Evolutionary conservation across 2,113 vertebrate species (phyloP).

Genomic region (Mastomys coucha): DNA sequence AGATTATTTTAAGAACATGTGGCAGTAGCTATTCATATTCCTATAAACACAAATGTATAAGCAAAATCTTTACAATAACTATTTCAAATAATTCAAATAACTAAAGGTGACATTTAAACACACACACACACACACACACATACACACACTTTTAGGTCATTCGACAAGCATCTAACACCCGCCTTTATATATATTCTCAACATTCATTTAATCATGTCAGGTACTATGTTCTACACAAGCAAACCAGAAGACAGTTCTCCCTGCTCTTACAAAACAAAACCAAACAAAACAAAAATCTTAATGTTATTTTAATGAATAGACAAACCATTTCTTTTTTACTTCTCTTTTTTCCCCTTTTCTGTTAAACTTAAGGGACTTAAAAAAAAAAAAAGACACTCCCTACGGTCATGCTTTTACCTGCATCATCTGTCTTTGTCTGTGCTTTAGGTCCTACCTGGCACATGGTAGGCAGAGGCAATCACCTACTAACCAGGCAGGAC

Average conservation of each 20-base stretch:
- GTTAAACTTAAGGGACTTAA: not conserved
- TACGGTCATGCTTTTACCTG: not conserved
- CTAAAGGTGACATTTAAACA: conserved; percentile 10
- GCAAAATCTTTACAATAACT: conserved; percentile 15
- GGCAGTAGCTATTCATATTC: not conserved
- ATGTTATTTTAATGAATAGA: not conserved
- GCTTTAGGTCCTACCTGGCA: not conserved
- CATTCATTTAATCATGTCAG: not conserved
- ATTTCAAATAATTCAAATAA: conserved; percentile 54
- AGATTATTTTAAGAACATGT: conserved; percentile 32
- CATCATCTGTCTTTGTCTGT: not conserved
- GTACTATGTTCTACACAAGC: not conserved
- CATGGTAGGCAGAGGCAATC: not conserved
- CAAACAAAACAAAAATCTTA: not conserved
- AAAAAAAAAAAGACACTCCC: not conserved
- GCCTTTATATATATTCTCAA: not conserved
- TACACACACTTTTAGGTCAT: not conserved
- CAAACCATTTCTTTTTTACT: not conserved
- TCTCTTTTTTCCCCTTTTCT: not conserved
- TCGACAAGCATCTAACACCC: not conserved
- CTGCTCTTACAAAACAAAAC: not conserved
- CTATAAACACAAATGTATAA: not conserved
- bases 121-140: not conserved
- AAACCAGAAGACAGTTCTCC: not conserved
- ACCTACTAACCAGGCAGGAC: not conserved